Evolutionary conservation across 2,888 invertebrate genomes (phyloP), one percentile per base, ranked within the genome.

Genomic region (Alloscopus bannaensis): DNA sequence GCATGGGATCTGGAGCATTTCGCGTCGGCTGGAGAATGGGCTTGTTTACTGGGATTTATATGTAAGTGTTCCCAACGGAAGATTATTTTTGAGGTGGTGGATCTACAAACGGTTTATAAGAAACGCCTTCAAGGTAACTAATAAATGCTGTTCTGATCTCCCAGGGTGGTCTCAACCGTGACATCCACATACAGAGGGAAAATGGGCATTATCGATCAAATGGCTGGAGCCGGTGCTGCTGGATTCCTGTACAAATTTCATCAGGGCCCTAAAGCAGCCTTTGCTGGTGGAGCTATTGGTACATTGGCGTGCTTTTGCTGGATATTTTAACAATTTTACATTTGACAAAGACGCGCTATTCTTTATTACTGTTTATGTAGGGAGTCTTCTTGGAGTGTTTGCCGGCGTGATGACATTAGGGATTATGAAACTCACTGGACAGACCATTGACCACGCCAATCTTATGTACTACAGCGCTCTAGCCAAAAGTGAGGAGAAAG

Each of bases 1-100:
- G 91, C 83, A 93, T 95, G 88, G 91, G 91, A 0, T 93, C 90
- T 88, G 94, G 94, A n/a, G 94, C 92, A 0, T 90, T 90, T 18
- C 90, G 89, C 84, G 93, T 93, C 91, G 93, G 92, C 2, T 92
- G 92, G 92, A 90, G 93, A 86, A 87, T 94, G 28, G 90, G 91
- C 4, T 87, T 92, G 0, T 95, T 95, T 86, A 91, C 92, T 47
- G 91, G 91, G 29, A 88, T 91, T 18, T 95, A 93, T 88, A 90
- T 91, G 95, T 94, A 89, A 89, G 90, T 26, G 16, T 31, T 13
- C 36, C 36, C 13, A 8, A 36, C 36, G 36, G 36, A 13, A 13
- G 18, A 29, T 36, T 29, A 11, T 20, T 62, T 47, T 50, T 26
- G 18, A 73, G 36, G 26, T 6, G 6, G n/a, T 22, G 28, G 26